A percentile compares a stretch with the other conserved stretches of the same genome.
phyloP scores from a whole-genome alignment of 2,113 vertebrate species.

The Podilymbus podiceps region DNA sequence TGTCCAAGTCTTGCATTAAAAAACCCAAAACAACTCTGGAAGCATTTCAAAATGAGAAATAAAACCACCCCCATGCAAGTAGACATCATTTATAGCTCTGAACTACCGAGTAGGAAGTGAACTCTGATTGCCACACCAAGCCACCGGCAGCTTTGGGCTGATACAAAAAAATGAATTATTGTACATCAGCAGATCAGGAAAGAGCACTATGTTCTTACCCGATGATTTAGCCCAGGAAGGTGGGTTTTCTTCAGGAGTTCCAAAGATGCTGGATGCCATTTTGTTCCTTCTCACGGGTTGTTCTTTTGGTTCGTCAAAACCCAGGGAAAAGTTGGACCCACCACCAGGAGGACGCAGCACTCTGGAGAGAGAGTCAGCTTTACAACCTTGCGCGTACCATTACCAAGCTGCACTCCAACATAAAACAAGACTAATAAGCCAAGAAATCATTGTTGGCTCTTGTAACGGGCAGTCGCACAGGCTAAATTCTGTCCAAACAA shows the following conservation, averaged over 20 bases:
- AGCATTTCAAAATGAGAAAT: background rate
- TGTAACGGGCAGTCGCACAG: background rate
- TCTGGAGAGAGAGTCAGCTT: slow-evolving; percentile 65
- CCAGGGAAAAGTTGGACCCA: slow-evolving; percentile 91
- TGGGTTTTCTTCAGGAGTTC: slow-evolving; percentile 87
- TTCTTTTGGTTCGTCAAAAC: slow-evolving; percentile 84
- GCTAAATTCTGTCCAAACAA: background rate
- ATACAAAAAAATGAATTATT: background rate
- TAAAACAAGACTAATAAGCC: background rate
- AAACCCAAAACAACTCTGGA: background rate
- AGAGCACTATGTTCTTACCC: background rate
- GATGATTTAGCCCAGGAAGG: slow-evolving; percentile 74
- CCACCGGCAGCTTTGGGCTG: background rate
- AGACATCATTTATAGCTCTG: background rate
- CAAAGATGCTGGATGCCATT: slow-evolving; percentile 96
- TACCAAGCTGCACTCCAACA: background rate
- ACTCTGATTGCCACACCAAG: background rate
- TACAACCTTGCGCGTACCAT: background rate
- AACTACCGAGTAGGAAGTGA: rapidly evolving
- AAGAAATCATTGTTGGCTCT: background rate
- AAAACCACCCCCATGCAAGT: background rate
- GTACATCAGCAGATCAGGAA: background rate
- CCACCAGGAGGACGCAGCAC: slow-evolving; percentile 94
- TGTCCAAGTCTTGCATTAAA: background rate
- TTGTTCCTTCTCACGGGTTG: slow-evolving; percentile 85